A percentile compares a stretch with the other conserved stretches of the same genome.
These are phyloP conservation scores for Marcusenius ussheri DNA, from an alignment of 2,113 vertebrate species.

Conservation along the genomic window DNA sequence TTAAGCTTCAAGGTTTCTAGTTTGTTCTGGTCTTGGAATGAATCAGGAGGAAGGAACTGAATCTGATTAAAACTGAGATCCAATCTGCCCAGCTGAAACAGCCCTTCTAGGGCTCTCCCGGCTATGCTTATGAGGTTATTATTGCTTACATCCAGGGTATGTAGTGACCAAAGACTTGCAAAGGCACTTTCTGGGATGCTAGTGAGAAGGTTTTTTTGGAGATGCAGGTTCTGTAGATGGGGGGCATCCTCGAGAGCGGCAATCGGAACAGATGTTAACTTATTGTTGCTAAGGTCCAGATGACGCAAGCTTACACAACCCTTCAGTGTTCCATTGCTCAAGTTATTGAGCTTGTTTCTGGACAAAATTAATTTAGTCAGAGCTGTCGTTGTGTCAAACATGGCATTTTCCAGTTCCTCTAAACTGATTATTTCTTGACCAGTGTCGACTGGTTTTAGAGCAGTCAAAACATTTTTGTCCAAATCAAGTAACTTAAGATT, in stretches of 20 bases:
- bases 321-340: conserved; percentile 33
- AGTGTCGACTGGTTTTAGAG: conserved; percentile 17
- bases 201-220: conserved; percentile 48
- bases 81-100: conserved; percentile 35
- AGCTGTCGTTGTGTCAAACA: conserved; percentile 36
- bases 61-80: conserved; percentile 48
- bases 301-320: conserved; percentile 34
- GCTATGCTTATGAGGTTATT: conserved; percentile 40
- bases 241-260: conserved; percentile 32
- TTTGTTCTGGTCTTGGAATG: conserved; percentile 35
- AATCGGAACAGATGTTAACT: conserved; percentile 26
- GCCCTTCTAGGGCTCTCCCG: conserved; percentile 35
- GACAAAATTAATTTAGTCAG: conserved; percentile 44
- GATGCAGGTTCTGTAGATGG: conserved; percentile 38
- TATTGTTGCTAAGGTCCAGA: conserved; percentile 47
- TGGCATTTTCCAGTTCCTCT: conserved; percentile 30
- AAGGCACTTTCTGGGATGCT: conserved; percentile 32
- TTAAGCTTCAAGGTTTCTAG: conserved; percentile 46
- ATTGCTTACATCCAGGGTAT: conserved; percentile 40
- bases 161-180: conserved; percentile 25
- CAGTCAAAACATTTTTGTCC: conserved; percentile 34
- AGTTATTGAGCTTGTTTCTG: conserved; percentile 33
- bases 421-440: not conserved
- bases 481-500: conserved; percentile 38
- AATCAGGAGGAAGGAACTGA: conserved; percentile 27